Base-by-base conservation (phyloP, 2,797 vertebrate species). In the Sciurus vulgaris region DNA sequence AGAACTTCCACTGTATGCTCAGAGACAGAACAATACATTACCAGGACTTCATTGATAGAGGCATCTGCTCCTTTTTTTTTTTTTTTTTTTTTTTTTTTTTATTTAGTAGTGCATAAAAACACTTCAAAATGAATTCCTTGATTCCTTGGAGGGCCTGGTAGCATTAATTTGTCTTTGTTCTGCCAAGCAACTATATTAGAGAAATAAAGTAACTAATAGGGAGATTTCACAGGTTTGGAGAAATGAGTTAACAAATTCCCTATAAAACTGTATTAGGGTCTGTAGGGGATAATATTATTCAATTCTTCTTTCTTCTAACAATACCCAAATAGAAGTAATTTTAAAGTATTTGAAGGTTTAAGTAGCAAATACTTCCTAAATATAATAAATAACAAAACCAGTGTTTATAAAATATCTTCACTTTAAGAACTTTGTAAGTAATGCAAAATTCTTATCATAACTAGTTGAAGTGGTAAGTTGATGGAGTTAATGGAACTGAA, bases 141-240 rank as follows among this genome's bases (percentile, higher is more conserved):
- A 56, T 38, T 38, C 38, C 38, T 38, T 38, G 38, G 38, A 38
- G 73, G 91, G 49, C 63, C n/a, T 1, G 28, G 65, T 15, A n/a
- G 44, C 38, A 30, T 78, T 96, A 86, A 95, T 95, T 92, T 91
- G 59, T 81, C 70, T 96, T 95, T 96, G 73, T 67, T 91, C 74
- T 96, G 49, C 91, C 85, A 95, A 81, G 78, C 65, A 86, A 79
- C 93, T 95, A 81, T 83, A 92, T 72, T 74, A 92, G 26, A 83
- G 38, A 96, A 84, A 79, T 65, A 35, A 86, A 78, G 92, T 78
- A 76, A 88, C n/a, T 78, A 77, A 85, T 95, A 0, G 2, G 94
- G 47, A 92, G 95, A 95, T 86, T 61, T 91, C 82, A 85, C 88
- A 95, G 78, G 44, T 93, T 85, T 59, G 47, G 44, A 91, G n/a